phyloP scores from a whole-genome alignment of 2,888 invertebrate species.

The Tholera decimalis region DNA sequence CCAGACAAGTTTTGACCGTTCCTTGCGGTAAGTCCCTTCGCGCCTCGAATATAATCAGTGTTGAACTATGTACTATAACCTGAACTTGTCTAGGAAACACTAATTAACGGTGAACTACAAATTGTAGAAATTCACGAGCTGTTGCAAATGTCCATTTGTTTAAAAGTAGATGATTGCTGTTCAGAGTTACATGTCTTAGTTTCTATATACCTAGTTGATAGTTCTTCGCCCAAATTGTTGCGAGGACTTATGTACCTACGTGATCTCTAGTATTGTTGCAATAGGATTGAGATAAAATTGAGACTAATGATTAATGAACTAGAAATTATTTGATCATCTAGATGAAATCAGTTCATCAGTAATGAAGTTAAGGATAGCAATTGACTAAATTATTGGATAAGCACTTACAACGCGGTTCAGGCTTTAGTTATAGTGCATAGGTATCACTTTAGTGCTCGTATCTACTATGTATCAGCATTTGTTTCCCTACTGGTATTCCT shows the following conservation, averaged over 20 bases:
- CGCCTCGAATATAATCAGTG: constrained; percentile 77
- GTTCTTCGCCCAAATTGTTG: not conserved
- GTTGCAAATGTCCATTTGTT: constrained; percentile 50
- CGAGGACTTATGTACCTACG: constrained; percentile 2
- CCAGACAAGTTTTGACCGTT: constrained; percentile 70
- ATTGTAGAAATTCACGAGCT: constrained; percentile 50
- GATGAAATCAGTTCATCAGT: too few species aligned
- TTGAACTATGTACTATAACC: constrained; percentile 67
- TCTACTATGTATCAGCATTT: too few species aligned
- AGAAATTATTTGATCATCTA: too few species aligned
- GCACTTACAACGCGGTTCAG: too few species aligned
- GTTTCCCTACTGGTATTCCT: too few species aligned
- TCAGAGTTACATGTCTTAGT: constrained; percentile 32
- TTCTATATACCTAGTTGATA: constrained; percentile 14
- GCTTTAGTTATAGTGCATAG: too few species aligned
- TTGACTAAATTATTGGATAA: too few species aligned
- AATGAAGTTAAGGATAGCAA: too few species aligned
- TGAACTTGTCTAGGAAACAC: constrained; percentile 57
- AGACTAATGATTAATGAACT: not conserved
- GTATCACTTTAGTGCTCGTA: too few species aligned
- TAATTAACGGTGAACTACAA: constrained; percentile 64
- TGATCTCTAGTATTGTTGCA: not conserved
- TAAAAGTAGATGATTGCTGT: constrained; percentile 50
- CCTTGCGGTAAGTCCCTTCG: constrained; percentile 72
- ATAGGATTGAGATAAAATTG: not conserved